Evolutionary conservation across 30 jellyfish, hydroid and myxozoan genomes (phyloP).

Genomic region (Cassiopea xamachana): DNA sequence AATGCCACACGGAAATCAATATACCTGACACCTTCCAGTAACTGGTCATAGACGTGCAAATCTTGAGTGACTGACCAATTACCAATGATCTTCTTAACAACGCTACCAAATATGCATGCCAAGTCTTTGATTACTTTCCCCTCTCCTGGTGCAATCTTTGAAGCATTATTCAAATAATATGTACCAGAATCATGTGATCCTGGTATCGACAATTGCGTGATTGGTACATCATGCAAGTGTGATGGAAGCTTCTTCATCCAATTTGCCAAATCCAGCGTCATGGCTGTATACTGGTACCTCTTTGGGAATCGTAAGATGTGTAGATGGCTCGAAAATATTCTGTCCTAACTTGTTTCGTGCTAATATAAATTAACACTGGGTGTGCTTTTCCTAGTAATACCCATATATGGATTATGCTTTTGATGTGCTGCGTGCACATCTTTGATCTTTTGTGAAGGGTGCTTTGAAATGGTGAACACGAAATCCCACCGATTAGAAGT

Average conservation of each 20-base stretch:
- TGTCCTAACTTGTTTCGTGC: too few relatives aligned
- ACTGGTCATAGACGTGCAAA: slow-evolving; percentile 41
- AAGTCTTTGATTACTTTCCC: slow-evolving; percentile 20
- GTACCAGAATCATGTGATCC: slow-evolving; percentile 95
- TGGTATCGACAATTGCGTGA: slow-evolving; percentile 79
- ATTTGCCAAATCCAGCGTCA: slow-evolving; percentile 41
- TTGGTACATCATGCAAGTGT: slow-evolving; percentile 44
- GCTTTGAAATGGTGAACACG: too few relatives aligned
- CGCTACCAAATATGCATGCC: slow-evolving; percentile 59
- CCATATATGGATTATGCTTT: too few relatives aligned
- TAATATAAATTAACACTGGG: too few relatives aligned
- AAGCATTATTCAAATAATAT: slow-evolving; percentile 63
- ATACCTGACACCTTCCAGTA: slow-evolving; percentile 72
- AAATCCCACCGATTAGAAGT: too few relatives aligned
- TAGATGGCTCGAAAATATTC: too few relatives aligned
- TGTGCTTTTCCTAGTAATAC: too few relatives aligned
- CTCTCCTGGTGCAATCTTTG: slow-evolving; percentile 78
- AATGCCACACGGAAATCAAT: slow-evolving; percentile 82
- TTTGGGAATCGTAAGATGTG: too few relatives aligned
- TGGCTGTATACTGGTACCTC: too few relatives aligned
- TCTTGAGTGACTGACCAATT: slow-evolving; percentile 83
- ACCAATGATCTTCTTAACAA: slow-evolving; percentile 59
- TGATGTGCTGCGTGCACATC: too few relatives aligned
- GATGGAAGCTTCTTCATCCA: slow-evolving; percentile 84
- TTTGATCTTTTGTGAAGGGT: too few relatives aligned